phyloP scores from a whole-genome alignment of 2,113 vertebrate species.

The Entosphenus tridentatus region DNA sequence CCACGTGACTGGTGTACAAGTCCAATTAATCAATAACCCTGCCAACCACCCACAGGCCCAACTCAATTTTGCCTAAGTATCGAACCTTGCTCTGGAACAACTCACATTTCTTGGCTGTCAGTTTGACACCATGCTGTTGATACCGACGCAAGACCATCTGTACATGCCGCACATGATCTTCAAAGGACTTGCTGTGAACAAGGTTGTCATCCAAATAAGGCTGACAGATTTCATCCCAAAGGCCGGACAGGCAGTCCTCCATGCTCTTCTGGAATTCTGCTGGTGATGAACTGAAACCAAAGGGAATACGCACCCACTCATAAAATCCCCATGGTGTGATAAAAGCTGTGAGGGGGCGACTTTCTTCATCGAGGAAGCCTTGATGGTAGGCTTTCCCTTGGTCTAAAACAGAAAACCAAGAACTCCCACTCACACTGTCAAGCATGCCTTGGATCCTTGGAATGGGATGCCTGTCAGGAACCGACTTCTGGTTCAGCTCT shows the following conservation, averaged over 20 bases:
- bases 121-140: too few species aligned
- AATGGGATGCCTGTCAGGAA: background rate
- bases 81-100: background rate
- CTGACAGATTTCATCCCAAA: constrained; percentile 8
- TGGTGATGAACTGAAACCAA: constrained; percentile 6
- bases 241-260: constrained; percentile 9
- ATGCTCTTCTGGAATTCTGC: constrained; percentile 8
- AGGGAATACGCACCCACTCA: constrained; percentile 6
- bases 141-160: too few species aligned
- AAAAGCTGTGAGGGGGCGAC: background rate
- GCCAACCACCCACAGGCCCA: too few species aligned
- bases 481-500: background rate
- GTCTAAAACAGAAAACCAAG: constrained; percentile 9
- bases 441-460: constrained; percentile 6
- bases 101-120: too few species aligned
- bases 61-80: too few species aligned
- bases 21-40: too few species aligned
- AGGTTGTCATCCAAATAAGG: background rate
- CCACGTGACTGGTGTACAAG: too few species aligned
- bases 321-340: constrained; percentile 5
- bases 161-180: background rate
- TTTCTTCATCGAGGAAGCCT: background rate
- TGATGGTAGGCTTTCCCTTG: constrained; percentile 8
- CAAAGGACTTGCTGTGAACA: background rate
- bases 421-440: background rate